Evolutionary conservation across 1,140 invertebrate species (phyloP).

Genomic region (Probaryconus sp.): DNA sequence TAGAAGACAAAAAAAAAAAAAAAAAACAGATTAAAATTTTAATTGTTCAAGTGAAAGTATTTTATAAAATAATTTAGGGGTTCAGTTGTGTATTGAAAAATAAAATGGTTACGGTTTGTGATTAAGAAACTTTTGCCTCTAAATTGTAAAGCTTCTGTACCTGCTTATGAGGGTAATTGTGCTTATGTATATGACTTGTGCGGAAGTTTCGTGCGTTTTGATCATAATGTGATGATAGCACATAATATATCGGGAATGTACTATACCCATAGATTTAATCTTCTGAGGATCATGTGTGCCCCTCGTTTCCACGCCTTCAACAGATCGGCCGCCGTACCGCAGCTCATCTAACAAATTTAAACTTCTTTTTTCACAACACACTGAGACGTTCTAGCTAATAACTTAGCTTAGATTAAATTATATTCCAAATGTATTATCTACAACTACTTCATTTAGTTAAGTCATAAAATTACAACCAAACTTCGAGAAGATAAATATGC

Average conservation of each 20-base stretch:
- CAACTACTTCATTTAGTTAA: slow-evolving; percentile 1
- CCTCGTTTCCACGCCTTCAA: slow-evolving; percentile 44
- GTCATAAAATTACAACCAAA: slow-evolving; percentile 30
- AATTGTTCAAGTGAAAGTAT: too few relatives aligned
- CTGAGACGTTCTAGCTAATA: neutral
- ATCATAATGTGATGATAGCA: slow-evolving; percentile 37
- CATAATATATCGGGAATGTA: slow-evolving; percentile 18
- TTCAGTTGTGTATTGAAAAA: too few relatives aligned
- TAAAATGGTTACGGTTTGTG: too few relatives aligned
- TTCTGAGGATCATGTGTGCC: slow-evolving; percentile 35
- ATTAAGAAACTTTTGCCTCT: too few relatives aligned
- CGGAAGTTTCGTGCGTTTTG: slow-evolving; percentile 39
- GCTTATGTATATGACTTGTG: neutral
- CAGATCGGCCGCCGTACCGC: slow-evolving; percentile 33
- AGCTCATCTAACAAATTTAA: slow-evolving; percentile 54
- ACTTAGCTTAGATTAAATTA: slow-evolving; percentile 19
- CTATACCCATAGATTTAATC: slow-evolving; percentile 49
- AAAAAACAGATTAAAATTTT: too few relatives aligned
- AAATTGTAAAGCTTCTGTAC: too few relatives aligned
- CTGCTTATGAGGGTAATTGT: neutral
- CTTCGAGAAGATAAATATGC: too few relatives aligned
- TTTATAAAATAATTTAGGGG: too few relatives aligned
- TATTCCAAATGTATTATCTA: neutral
- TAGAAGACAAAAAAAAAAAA: too few relatives aligned
- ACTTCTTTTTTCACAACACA: slow-evolving; percentile 9